Base-by-base conservation (phyloP, 1,140 invertebrate species). In the Nomia melanderi region DNA sequence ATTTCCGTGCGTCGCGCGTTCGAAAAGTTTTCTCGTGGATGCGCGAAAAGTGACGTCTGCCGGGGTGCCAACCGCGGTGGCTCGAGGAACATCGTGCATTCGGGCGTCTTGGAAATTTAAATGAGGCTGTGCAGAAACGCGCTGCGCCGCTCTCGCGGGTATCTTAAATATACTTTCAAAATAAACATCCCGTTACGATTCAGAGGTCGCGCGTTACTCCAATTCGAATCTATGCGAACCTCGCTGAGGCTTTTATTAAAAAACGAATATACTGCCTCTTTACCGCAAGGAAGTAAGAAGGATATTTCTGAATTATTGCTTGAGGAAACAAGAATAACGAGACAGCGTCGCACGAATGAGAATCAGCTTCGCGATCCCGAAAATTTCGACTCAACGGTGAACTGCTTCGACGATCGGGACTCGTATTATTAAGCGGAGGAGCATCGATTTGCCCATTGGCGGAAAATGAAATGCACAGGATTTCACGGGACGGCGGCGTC, bases 101-200 rank as follows among this genome's bases (percentile, higher is more conserved):
- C 53, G 27, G 7, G 23, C 25, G 36, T 25, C 17, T 25, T 70
- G 27, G 66, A 70, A 70, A 70, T 70, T 70, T 41, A 70, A 57
- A 70, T 47, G 33, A 70, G 67, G 29, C 6, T 4, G 33, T 7
- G 17, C 36, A 31, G 14, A 23, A 23, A 31, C 44, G 31, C 39
- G 17, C 64, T 4, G 33, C 5, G 2, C 41, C 33, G 29, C 29
- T 23, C 36, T 41, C 5, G 25, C 20, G 23, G 33, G 44, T 7
- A 70, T 56, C 56, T 57, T 17, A 1, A 57, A 31, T 29, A 17
- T 29, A 17, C n/a, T 39, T 27, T 4, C 9, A 8, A n/a, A 56
- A 12, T 23, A 69, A 65, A 65, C 56, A 20, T 57, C 7, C 29
- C 4, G 1, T n/a, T 29, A 31, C 29, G 25, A 5, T 56, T 29